Evolutionary conservation across 2,113 vertebrate species (phyloP).

Genomic region (Burhinus bistriatus): DNA sequence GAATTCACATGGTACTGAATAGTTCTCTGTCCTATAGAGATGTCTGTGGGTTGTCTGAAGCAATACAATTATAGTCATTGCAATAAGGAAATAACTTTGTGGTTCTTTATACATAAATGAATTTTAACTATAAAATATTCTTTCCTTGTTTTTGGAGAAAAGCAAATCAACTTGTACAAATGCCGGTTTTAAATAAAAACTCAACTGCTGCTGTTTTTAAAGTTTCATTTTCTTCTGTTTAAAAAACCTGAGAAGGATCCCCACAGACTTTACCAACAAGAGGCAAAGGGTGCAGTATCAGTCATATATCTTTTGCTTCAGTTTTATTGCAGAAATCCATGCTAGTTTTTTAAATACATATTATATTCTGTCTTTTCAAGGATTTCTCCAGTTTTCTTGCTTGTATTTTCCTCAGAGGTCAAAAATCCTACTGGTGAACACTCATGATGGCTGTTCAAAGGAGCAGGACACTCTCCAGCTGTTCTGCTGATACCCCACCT

Average conservation of each 20-base stretch:
- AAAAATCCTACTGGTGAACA: not conserved
- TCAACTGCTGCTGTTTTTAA: not conserved
- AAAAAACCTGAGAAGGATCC: not conserved
- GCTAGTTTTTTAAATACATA: not conserved
- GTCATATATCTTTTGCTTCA: not conserved
- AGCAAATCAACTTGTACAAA: not conserved
- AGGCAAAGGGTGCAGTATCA: not conserved
- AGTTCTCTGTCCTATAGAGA: conserved; percentile 32
- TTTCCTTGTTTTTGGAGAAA: not conserved
- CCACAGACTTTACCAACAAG: not conserved
- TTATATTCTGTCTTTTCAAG: not conserved
- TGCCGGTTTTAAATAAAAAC: not conserved
- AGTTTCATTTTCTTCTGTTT: not conserved
- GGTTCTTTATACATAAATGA: not conserved
- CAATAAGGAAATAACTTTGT: conserved; percentile 31
- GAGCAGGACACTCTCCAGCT: not conserved
- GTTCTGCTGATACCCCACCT: not conserved
- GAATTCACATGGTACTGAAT: conserved; percentile 47
- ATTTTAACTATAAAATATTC: not conserved
- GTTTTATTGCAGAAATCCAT: not conserved
- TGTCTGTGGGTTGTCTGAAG: conserved; percentile 23
- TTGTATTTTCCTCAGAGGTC: not conserved
- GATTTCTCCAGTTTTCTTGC: not conserved
- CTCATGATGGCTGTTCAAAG: not conserved
- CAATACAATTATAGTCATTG: not conserved